Percentiles rank a stretch among this genome's conserved stretches.
These are phyloP conservation scores for Martes martes DNA, from an alignment of 2,113 vertebrate genomes.

Conservation along the genomic window DNA sequence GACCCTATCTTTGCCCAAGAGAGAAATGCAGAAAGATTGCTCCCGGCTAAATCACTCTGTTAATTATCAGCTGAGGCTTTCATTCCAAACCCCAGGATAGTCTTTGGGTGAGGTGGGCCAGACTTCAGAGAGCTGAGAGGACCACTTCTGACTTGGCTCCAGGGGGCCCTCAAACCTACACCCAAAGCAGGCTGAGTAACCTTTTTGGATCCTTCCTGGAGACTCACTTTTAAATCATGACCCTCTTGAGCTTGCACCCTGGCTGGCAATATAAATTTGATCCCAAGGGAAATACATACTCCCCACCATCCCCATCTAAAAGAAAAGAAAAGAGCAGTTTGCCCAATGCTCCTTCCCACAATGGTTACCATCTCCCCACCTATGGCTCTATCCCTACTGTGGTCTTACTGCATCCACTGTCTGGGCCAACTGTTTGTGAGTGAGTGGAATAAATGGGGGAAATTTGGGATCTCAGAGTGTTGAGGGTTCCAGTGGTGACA, in stretches of 20 bases:
- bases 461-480: not conserved
- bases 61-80: not conserved
- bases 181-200: not conserved
- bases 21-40: not conserved
- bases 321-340: not conserved
- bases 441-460: not conserved
- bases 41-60: not conserved
- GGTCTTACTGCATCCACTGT: not conserved
- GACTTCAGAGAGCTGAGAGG: not conserved
- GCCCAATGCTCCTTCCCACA: not conserved
- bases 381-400: not conserved
- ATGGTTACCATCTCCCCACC: not conserved
- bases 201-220: not conserved
- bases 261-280: not conserved
- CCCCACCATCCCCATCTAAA: not conserved
- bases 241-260: not conserved
- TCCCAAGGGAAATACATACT: not conserved
- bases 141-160: not conserved
- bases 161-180: not conserved
- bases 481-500: not conserved
- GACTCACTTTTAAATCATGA: not conserved
- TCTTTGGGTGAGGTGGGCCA: not conserved
- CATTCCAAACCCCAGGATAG: not conserved
- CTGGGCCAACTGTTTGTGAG: not conserved
- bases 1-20: not conserved